Base-by-base conservation (phyloP, 2,888 invertebrate species). In the Drosophila gaucha region DNA sequence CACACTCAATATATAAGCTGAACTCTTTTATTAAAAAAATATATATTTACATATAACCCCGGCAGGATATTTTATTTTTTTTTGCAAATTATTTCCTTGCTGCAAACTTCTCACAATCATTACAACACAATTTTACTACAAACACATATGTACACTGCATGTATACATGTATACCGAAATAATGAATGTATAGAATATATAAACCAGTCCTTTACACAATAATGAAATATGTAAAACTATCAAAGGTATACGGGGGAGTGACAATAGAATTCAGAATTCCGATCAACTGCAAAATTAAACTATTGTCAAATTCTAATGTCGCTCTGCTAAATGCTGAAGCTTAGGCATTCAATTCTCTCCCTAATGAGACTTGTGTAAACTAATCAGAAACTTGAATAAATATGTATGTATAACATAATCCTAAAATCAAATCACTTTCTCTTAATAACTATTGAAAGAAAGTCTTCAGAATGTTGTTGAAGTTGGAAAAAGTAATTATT, bases 341-440 rank as follows among this genome's bases (percentile, higher is more conserved):
- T 44, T 68, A 56, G 54, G 71, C 59, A 74, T 71, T 54, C 58
- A 67, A 59, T 65, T 68, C 57, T 63, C 36, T 16, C 6, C 36
- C 59, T 46, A 62, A 14, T 30, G 41, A 71, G 58, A 66, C 56
- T 64, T 79, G 64, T 83, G 68, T 75, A 67, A 80, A 66, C 57
- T 59, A 56, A 76, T 62, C 55, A 39, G 50, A 58, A 65, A 63
- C 20, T 30, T 50, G 57, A 78, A 68, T 80, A 78, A 76, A 80
- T 67, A 73, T 74, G 59, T 76, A 78, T 80, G 67, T 78, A 72
- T 51, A 77, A 68, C 67, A 83, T 65, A 60, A 74, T 55, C 68
- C 39, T 62, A 31, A 26, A 46, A 44, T 26, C 16, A 35, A 44
- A 8, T 18, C 16, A 5, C 6, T 5, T 38, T 35, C 35, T 56